A percentile compares a stretch with the other conserved stretches of the same genome.
phyloP scores from a whole-genome alignment of 2,797 vertebrate genomes.

The Lithobates sylvaticus region DNA sequence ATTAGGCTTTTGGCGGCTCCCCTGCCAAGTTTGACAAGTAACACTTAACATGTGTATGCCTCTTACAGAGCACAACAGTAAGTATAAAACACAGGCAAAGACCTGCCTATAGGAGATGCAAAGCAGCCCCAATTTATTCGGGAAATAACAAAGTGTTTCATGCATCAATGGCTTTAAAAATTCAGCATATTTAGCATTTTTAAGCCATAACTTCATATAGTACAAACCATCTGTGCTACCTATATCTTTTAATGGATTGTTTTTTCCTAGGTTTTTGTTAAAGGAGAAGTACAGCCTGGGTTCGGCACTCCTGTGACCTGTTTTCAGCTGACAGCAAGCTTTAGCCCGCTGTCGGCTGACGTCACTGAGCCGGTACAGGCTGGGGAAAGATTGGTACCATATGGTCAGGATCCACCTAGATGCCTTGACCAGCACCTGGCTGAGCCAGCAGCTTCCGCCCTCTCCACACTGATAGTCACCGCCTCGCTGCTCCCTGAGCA shows the following conservation, averaged over 20 bases:
- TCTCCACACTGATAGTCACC: no score
- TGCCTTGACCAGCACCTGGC: no score
- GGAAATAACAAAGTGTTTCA: constrained; percentile 2
- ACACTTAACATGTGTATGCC: constrained; percentile 4
- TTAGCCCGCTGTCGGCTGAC: no score
- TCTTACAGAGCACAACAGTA: neutral
- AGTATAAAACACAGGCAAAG: neutral
- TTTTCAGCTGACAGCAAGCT: no score
- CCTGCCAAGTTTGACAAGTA: constrained; percentile 14
- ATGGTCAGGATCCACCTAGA: no score
- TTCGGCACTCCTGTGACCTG: no score
- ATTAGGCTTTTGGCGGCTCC: neutral
- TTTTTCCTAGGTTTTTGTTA: neutral
- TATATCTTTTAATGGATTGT: neutral
- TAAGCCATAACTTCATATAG: neutral
- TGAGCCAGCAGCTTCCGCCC: no score
- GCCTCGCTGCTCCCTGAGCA: no score
- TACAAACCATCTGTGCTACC: neutral
- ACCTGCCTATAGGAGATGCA: constrained; percentile 1
- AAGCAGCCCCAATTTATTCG: neutral
- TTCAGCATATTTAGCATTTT: constrained; percentile 3
- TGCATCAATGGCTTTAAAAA: neutral
- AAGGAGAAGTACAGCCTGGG: no score
- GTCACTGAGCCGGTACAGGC: no score
- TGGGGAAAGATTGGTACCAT: no score